Base-by-base conservation (phyloP, 2,113 vertebrate species). In the Bubo blakistoni region DNA sequence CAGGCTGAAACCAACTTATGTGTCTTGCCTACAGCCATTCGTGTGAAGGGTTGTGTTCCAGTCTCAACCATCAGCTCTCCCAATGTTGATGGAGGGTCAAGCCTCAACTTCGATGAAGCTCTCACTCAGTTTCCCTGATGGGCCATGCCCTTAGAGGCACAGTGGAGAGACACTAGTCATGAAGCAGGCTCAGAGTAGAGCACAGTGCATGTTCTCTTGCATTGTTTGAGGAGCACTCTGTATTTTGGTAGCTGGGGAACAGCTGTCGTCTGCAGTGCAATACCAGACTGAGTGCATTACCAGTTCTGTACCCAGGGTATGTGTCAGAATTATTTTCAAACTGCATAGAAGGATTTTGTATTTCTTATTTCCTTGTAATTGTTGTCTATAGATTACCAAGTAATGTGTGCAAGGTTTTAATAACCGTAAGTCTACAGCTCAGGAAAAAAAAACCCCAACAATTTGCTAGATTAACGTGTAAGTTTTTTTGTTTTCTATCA, bases 51-150 rank as follows among this genome's bases (percentile, higher is more conserved):
- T 6, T 62, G 30, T 40, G 36, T 67, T 62, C 10, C 52, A 34
- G 3, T 14, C 38, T 74, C 65, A 88, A 18, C 21, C 54, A 30
- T 6, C 38, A 72, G 3, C 17, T 87, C 10, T 62, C 12, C 9
- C 0, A 0, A 0, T 2, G 32, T 3, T 6, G 16, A 16, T 44
- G 32, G 26, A 47, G 30, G 5, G 5, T 51, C 0, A 0, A 58
- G n/a, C 9, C 49, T 73, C 26, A 78, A 20, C 7, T 34, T 34
- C 26, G 19, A 0, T 11, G 74, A 74, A 69, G 29, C 11, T 55
- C 20, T 72, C 16, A 11, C 22, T 27, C 24, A 32, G n/a, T 11
- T 42, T 9, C 9, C 59, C 25, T 92, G 34, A 29, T 42, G 44
- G 21, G 16, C 15, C 9, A 1, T 17, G 29, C 2, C 16, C 8